These are phyloP conservation scores for Drosophila affinis DNA, from an alignment of 2,888 invertebrate species.

Conservation along the genomic window DNA sequence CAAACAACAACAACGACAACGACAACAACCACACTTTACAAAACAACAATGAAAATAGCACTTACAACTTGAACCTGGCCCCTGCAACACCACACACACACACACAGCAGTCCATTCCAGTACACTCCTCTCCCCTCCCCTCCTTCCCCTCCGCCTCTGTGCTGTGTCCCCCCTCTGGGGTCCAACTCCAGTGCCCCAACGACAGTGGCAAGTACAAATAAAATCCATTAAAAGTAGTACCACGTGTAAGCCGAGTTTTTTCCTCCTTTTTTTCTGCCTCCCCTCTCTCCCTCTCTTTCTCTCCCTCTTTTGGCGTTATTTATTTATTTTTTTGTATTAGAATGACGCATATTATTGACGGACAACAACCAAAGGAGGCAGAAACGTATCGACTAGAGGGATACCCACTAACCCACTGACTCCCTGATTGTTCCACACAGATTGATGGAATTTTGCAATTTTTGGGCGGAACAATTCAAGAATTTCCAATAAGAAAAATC, in stretches of 20 bases:
- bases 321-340: constrained; percentile 57
- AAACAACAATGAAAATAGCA: constrained; percentile 42
- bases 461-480: too few relatives aligned
- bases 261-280: neutral
- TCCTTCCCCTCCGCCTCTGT: neutral
- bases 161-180: neutral
- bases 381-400: neutral
- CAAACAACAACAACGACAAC: neutral
- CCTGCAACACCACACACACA: constrained; percentile 1
- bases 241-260: constrained; percentile 68
- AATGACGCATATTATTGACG: constrained; percentile 69
- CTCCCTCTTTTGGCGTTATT: constrained; percentile 27
- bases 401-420: too few relatives aligned
- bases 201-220: constrained; percentile 73
- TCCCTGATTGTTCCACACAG: too few relatives aligned
- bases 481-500: too few relatives aligned
- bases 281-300: neutral
- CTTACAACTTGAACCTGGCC: constrained; percentile 42
- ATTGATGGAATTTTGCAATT: too few relatives aligned
- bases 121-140: neutral
- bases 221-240: constrained; percentile 72
- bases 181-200: constrained; percentile 11
- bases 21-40: constrained; percentile 28
- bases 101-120: neutral
- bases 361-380: constrained; percentile 8